Conservation (phyloP, 2,797 vertebrate genomes). For the Prionace glauca region DNA sequence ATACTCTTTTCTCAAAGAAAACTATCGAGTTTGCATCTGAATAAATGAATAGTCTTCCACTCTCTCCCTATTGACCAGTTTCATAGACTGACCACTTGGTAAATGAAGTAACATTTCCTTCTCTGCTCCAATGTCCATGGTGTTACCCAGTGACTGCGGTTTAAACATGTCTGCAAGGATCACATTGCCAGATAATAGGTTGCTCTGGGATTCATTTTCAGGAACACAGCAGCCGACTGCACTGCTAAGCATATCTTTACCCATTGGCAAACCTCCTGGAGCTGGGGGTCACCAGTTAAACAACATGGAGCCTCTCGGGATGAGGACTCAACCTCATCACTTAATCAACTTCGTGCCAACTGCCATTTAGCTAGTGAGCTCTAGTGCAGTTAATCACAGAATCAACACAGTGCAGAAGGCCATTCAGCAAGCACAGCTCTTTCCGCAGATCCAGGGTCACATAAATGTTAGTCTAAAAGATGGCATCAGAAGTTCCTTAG, state of each 20-base stretch:
- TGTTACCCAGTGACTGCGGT: background rate
- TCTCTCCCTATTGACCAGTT: background rate
- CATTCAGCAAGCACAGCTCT: background rate
- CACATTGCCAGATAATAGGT: background rate
- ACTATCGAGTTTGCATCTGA: background rate
- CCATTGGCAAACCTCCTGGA: background rate
- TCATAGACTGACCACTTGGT: background rate
- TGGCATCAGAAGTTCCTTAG: constrained; percentile 98
- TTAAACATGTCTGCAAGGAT: background rate
- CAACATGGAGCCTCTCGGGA: background rate
- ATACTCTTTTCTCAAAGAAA: background rate
- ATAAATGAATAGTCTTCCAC: background rate
- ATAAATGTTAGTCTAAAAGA: constrained; percentile 98
- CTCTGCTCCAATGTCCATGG: background rate
- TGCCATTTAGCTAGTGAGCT: background rate
- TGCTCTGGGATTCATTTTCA: background rate
- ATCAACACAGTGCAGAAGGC: background rate
- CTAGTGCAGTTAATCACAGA: background rate
- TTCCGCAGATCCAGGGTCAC: constrained; percentile 87
- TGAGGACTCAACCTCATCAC: background rate
- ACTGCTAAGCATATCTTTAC: background rate
- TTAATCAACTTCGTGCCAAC: background rate
- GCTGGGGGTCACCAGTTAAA: background rate
- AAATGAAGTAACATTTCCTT: background rate
- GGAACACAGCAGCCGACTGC: background rate